Evolutionary conservation across 2,797 vertebrate species (phyloP).

Genomic region (Melanotaenia nigrans): DNA sequence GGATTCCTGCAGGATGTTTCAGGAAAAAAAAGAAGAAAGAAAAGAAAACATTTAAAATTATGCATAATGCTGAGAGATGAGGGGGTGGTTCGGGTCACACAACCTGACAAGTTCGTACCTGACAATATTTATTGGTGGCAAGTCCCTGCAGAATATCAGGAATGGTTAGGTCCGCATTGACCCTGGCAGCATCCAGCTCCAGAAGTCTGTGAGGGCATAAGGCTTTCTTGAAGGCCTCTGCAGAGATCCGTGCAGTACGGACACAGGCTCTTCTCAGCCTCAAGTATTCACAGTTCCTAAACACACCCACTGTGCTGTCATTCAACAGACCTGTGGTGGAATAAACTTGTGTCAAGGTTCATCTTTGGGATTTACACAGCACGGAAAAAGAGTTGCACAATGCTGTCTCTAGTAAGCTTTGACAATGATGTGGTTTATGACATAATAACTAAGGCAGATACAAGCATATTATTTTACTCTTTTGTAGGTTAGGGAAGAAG

Average conservation of each 20-base stretch:
- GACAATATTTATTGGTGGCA: slow-evolving; percentile 93
- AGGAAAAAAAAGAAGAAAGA: not conserved
- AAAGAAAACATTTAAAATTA: not conserved
- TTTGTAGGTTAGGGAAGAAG: not conserved
- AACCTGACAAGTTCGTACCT: slow-evolving; percentile 61
- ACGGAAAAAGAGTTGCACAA: slow-evolving; percentile 8
- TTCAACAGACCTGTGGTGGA: slow-evolving; percentile 88
- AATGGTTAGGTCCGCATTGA: slow-evolving; percentile 97
- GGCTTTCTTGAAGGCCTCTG: slow-evolving; percentile 94
- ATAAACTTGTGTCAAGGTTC: not conserved
- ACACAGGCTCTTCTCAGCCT: slow-evolving; percentile 94
- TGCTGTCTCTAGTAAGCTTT: not conserved
- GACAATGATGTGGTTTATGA: not conserved
- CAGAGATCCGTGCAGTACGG: slow-evolving; percentile 94
- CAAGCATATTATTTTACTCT: not conserved
- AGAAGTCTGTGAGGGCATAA: slow-evolving; percentile 94
- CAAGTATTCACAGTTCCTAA: slow-evolving; percentile 91
- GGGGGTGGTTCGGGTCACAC: not conserved
- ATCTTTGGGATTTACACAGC: not conserved
- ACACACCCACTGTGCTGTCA: slow-evolving; percentile 95
- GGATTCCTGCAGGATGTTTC: slow-evolving; percentile 79
- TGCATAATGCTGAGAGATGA: not conserved
- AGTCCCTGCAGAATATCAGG: slow-evolving; percentile 95
- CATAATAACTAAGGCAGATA: not conserved
- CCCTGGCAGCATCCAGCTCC: slow-evolving; percentile 93